phyloP scores from a whole-genome alignment of 2,888 invertebrate genomes.

The Troides helena region DNA sequence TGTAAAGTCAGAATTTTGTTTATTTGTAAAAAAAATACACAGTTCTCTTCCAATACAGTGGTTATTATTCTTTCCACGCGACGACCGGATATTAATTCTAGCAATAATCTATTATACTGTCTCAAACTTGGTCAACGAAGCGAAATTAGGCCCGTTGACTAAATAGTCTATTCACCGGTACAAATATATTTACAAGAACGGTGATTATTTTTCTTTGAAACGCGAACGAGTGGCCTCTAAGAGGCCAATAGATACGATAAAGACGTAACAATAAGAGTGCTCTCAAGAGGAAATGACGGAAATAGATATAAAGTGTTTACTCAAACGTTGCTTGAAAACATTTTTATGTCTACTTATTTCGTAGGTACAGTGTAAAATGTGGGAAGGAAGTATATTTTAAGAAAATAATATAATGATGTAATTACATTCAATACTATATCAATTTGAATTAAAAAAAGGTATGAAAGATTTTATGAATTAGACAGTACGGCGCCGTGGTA shows the following conservation, averaged over 20 bases:
- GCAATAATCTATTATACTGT: conserved; percentile 25
- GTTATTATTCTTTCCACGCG: conserved; percentile 5
- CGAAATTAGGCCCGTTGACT: conserved; percentile 20
- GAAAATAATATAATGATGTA: not conserved
- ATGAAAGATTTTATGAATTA: too few species aligned
- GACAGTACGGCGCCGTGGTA: too few species aligned
- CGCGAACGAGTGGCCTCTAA: conserved; percentile 34
- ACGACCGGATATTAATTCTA: conserved; percentile 22
- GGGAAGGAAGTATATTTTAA: conserved; percentile 3
- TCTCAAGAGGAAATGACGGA: conserved; percentile 33
- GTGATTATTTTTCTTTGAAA: conserved; percentile 36
- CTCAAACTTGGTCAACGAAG: conserved; percentile 22
- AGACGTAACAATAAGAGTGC: conserved; percentile 36
- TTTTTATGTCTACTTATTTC: conserved; percentile 26
- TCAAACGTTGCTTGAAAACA: conserved; percentile 31
- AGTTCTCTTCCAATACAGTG: not conserved
- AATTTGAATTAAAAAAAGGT: too few species aligned
- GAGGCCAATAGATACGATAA: conserved; percentile 36
- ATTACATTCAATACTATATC: too few species aligned
- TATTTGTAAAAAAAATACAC: not conserved
- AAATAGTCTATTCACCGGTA: conserved; percentile 17
- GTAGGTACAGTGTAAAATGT: conserved; percentile 2
- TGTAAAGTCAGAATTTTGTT: not conserved
- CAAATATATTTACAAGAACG: conserved; percentile 27
- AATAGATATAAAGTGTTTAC: conserved; percentile 33